Evolutionary conservation across 2,113 vertebrate genomes (phyloP).

Genomic region (Mormoops blainvillei): DNA sequence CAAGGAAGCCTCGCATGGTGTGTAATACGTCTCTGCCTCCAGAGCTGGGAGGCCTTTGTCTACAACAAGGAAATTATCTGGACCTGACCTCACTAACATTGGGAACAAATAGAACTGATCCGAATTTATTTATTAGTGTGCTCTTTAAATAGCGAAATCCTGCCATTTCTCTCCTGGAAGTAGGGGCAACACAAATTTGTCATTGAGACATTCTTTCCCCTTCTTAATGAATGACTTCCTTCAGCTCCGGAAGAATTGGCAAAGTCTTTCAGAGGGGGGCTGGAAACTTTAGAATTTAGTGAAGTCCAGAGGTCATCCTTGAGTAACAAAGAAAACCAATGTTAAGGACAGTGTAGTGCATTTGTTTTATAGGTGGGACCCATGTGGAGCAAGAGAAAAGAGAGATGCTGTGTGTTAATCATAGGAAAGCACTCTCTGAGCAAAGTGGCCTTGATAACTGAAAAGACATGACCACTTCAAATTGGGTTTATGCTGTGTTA

Average conservation of each 20-base stretch:
- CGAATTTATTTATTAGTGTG: neutral
- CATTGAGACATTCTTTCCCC: neutral
- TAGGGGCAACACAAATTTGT: neutral
- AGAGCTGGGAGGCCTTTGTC: neutral
- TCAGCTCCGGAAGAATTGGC: neutral
- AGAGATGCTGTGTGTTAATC: neutral
- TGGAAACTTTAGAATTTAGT: neutral
- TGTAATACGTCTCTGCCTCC: rapidly evolving
- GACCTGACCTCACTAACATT: neutral
- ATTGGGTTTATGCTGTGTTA: neutral
- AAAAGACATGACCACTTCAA: neutral
- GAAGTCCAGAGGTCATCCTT: neutral
- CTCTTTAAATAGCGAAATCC: neutral
- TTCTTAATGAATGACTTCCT: neutral
- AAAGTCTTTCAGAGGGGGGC: neutral
- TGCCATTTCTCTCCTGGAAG: neutral
- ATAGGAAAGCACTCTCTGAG: neutral
- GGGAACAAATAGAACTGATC: neutral
- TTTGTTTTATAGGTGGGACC: neutral
- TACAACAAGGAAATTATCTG: no score
- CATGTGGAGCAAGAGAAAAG: neutral
- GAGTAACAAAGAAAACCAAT: neutral
- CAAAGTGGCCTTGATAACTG: neutral
- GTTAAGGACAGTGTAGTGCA: neutral
- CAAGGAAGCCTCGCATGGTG: neutral